Conservation (phyloP, 2,113 vertebrate species). For the Cettia cetti region DNA sequence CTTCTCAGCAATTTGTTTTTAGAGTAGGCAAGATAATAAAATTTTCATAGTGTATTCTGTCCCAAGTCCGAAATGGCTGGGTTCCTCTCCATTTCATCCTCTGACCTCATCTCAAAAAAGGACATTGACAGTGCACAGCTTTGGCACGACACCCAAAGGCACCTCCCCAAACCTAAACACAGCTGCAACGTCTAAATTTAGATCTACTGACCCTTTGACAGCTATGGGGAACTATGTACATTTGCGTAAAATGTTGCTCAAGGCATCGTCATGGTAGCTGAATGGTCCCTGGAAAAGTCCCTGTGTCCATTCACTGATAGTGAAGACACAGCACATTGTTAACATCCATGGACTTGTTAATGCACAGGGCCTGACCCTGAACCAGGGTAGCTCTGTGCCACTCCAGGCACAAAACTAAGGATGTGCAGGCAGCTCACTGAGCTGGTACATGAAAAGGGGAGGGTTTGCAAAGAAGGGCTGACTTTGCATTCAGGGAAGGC, state of each 20-base stretch:
- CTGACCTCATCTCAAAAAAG: not conserved
- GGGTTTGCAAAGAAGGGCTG: not conserved
- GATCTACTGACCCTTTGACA: slow-evolving; percentile 8
- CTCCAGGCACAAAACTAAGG: not conserved
- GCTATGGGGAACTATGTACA: not conserved
- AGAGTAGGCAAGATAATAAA: not conserved
- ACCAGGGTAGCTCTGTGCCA: not conserved
- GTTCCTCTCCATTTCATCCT: not conserved
- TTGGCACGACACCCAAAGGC: not conserved
- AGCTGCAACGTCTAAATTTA: slow-evolving; percentile 41
- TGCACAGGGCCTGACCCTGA: not conserved
- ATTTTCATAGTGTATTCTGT: not conserved
- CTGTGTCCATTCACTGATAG: accelerated
- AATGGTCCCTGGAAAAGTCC: not conserved
- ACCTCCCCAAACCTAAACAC: not conserved
- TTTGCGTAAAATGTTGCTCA: not conserved
- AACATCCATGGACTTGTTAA: not conserved
- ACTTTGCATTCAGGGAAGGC: not conserved
- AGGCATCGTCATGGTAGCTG: not conserved
- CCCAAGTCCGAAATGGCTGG: not conserved
- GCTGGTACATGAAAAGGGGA: not conserved
- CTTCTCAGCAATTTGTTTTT: not conserved
- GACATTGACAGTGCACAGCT: not conserved
- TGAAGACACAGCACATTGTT: not conserved
- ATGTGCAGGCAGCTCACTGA: not conserved